Percentiles rank a stretch among this genome's conserved stretches.
phyloP scores from a whole-genome alignment of 2,888 invertebrate genomes.

The Isoperla grammatica region DNA sequence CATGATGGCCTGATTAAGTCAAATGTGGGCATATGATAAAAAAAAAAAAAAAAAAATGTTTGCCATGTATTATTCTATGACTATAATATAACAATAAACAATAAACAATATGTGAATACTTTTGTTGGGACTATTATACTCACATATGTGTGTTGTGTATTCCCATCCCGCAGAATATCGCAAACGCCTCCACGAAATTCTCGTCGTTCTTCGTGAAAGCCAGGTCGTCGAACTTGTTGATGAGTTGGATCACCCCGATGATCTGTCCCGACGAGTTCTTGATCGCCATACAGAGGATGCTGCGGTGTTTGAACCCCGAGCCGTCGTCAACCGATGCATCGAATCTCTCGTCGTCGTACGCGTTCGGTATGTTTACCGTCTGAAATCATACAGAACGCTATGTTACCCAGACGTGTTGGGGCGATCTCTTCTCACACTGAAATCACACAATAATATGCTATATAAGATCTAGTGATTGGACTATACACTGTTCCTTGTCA shows the following conservation, averaged over 20 bases:
- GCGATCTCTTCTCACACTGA: constrained; percentile 4
- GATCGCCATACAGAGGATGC: constrained; percentile 92
- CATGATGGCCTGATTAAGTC: too few species aligned
- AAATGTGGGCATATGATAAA: too few species aligned
- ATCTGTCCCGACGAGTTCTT: constrained; percentile 88
- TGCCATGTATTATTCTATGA: too few species aligned
- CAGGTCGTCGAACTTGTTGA: constrained; percentile 88
- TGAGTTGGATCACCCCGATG: constrained; percentile 86
- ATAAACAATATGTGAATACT: too few species aligned
- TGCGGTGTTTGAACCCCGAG: constrained; percentile 77
- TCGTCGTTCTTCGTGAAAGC: constrained; percentile 93
- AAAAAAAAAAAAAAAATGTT: too few species aligned
- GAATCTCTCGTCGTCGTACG: constrained; percentile 82
- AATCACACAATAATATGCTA: not conserved
- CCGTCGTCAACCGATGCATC: constrained; percentile 82
- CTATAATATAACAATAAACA: too few species aligned
- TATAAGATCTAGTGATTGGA: too few species aligned
- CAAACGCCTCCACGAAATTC: constrained; percentile 95
- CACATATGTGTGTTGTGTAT: constrained; percentile 94
- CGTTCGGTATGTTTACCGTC: constrained; percentile 88
- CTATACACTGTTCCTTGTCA: too few species aligned
- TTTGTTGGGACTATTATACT: too few species aligned
- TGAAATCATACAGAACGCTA: constrained; percentile 43
- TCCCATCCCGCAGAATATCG: constrained; percentile 96
- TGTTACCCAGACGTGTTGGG: not conserved